phyloP scores from a whole-genome alignment of 2,888 invertebrate species.

The Noctua fimbriata region DNA sequence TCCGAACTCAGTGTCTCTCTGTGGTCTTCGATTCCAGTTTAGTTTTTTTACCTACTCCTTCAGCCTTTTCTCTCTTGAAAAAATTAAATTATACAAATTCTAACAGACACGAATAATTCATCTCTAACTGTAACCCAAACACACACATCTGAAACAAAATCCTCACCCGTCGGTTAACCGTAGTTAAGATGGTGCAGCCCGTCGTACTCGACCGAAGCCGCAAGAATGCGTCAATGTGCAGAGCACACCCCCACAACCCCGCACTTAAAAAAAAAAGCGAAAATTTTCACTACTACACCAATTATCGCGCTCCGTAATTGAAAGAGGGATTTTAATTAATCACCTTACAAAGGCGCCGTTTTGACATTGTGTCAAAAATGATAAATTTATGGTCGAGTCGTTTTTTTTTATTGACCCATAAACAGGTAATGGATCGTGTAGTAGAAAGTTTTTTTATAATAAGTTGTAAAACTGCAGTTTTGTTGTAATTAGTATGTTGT shows the following conservation, averaged over 20 bases:
- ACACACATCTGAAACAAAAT: neutral
- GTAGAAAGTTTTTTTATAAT: slow-evolving; percentile 23
- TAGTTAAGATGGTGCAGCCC: slow-evolving; percentile 66
- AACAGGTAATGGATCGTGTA: slow-evolving; percentile 40
- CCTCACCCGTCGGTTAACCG: slow-evolving; percentile 7
- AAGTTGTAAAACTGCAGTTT: slow-evolving; percentile 28
- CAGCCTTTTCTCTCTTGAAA: neutral
- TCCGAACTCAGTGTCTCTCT: neutral
- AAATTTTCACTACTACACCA: slow-evolving; percentile 59
- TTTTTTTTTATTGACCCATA: slow-evolving; percentile 35
- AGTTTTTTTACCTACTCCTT: neutral
- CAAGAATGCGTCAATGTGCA: slow-evolving; percentile 87
- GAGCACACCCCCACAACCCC: slow-evolving; percentile 75
- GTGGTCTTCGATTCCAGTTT: neutral
- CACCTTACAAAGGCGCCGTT: slow-evolving; percentile 53
- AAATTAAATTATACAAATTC: neutral
- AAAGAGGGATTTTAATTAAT: slow-evolving; percentile 64
- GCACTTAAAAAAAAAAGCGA: slow-evolving; percentile 68
- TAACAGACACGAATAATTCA: neutral
- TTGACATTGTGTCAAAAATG: slow-evolving; percentile 62
- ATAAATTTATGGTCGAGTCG: slow-evolving; percentile 42
- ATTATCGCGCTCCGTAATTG: slow-evolving; percentile 58
- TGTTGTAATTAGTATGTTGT: slow-evolving; percentile 8
- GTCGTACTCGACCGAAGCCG: slow-evolving; percentile 82
- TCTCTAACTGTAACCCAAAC: neutral